Evolutionary conservation across 2,888 invertebrate genomes (phyloP).

Genomic region (Metopia argyrocephala): DNA sequence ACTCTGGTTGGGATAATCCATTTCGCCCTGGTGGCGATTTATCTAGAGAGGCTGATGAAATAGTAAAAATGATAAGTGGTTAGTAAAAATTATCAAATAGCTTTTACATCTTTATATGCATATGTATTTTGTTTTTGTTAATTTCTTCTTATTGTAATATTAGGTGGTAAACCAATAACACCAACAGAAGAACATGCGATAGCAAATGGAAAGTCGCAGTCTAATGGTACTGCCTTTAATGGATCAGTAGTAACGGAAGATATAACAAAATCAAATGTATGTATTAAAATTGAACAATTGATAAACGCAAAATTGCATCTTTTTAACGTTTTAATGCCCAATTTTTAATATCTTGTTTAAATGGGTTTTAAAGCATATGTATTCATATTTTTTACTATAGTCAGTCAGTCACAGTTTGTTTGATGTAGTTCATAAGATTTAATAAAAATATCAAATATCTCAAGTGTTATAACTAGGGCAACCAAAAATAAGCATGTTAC

Average conservation of each 20-base stretch:
- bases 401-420: too few relatives aligned
- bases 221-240: conserved; percentile 74
- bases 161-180: conserved; percentile 79
- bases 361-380: too few relatives aligned
- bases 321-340: not conserved
- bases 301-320: not conserved
- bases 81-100: conserved; percentile 20
- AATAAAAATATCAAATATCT: too few relatives aligned
- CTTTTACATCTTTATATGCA: not conserved
- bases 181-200: conserved; percentile 78
- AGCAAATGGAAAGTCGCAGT: conserved; percentile 77
- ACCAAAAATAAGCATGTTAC: too few relatives aligned
- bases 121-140: not conserved
- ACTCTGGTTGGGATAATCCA: conserved; percentile 98
- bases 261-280: conserved; percentile 78
- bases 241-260: conserved; percentile 69
- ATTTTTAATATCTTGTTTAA: too few relatives aligned
- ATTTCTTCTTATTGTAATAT: not conserved
- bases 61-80: conserved; percentile 94
- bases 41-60: conserved; percentile 93
- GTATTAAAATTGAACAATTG: conserved; percentile 23
- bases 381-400: too few relatives aligned
- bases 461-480: too few relatives aligned
- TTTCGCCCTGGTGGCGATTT: conserved; percentile 97
- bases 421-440: too few relatives aligned